Base-by-base conservation (phyloP, 2,888 invertebrate genomes). In the Drosophila suboccidentalis region DNA sequence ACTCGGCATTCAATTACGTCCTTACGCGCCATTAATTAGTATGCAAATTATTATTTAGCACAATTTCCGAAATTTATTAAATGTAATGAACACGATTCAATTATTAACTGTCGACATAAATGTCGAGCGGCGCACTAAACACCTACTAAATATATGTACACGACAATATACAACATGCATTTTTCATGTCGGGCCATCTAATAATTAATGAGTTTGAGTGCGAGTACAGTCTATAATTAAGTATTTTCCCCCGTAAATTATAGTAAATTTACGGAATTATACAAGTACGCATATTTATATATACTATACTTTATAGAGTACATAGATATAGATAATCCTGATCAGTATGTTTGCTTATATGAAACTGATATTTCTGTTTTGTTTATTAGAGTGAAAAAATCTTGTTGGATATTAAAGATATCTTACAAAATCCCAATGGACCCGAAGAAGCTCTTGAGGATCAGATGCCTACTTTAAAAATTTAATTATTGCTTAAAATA, bases 41-140 rank as follows among this genome's bases (percentile, higher is more conserved):
- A 72, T 71, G 68, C 64, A 67, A 61, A 63, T 67, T 41, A 36
- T 46, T 54, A 44, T 64, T 63, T 39, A 36, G 17, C 26, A 38
- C 47, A 57, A 46, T 61, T 50, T 66, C 17, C 22, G 4, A 49
- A 57, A 75, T 61, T 62, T 46, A 26, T 22, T 49, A 36, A 44
- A 62, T 54, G 17, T 11, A 17, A 65, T 54, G 17, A 8, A 17
- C 67, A 66, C 70, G 41, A 68, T 57, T 86, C 66, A 68, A 88
- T 87, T 87, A 77, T 74, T 57, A 70, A 77, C 66, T 77, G 83
- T 66, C 74, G 50, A 57, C 62, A 70, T 57, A 49, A 59, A 60
- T 43, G 50, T 51, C 60, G 43, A 9, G 26, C 13, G 10, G 3
- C 19, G 11, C 36, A 43, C 80, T 79, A 75, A 71, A 79, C 75